phyloP scores from a whole-genome alignment of 1,140 invertebrate species.

The Cotesia vestalis region DNA sequence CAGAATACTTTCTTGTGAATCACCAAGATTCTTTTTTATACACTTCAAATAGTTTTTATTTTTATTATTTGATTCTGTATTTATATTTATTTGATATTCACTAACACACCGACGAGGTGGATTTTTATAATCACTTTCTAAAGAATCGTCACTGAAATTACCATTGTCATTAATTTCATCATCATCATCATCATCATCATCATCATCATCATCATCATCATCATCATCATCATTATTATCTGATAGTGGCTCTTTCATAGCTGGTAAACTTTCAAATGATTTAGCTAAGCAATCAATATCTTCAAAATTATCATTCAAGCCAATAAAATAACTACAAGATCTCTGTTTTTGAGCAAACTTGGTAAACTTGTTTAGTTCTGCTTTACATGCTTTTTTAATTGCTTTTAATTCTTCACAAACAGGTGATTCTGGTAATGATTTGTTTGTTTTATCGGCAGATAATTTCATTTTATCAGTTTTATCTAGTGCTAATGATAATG shows the following conservation, averaged over 20 bases:
- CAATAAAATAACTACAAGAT: conserved; percentile 64
- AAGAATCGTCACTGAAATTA: conserved; percentile 79
- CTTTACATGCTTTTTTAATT: conserved; percentile 56
- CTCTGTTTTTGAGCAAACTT: conserved; percentile 58
- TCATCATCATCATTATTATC: conserved; percentile 37
- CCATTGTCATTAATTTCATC: conserved; percentile 63
- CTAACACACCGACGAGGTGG: conserved; percentile 74
- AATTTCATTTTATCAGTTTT: conserved; percentile 65
- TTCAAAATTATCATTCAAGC: conserved; percentile 56
- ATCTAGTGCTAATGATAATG: conserved; percentile 57
- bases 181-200: conserved; percentile 45
- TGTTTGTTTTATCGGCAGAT: conserved; percentile 58
- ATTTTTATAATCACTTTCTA: conserved; percentile 74
- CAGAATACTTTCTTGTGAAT: conserved; percentile 80
- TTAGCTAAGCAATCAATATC: conserved; percentile 57
- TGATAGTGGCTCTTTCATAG: conserved; percentile 56
- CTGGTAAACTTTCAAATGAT: conserved; percentile 58
- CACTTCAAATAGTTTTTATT: conserved; percentile 48
- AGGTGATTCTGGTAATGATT: conserved; percentile 65
- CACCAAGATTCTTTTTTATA: conserved; percentile 48
- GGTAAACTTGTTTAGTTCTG: conserved; percentile 52
- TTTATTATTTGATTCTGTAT: conserved; percentile 43
- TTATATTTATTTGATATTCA: conserved; percentile 79
- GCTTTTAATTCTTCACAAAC: conserved; percentile 63
- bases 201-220: conserved; percentile 35